Evolutionary conservation across 2,113 vertebrate species (phyloP).

Genomic region (Symphodus melops): DNA sequence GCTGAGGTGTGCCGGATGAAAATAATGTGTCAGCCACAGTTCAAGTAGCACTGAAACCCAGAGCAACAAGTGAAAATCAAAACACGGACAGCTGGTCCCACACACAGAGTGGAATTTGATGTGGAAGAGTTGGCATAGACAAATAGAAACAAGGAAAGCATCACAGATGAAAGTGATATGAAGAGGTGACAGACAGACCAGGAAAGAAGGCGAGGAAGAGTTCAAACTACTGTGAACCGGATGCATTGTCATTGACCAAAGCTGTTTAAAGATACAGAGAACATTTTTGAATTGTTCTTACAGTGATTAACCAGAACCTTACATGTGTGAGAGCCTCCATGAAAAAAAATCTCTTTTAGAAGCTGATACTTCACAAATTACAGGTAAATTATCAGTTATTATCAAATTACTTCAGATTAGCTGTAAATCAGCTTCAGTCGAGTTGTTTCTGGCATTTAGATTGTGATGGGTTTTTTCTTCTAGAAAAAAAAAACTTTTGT

Average conservation of each 20-base stretch:
- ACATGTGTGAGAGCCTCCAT: too few species aligned
- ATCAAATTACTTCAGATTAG: too few species aligned
- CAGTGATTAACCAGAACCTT: too few species aligned
- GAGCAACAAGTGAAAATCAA: conserved; percentile 77
- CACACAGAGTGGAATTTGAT: conserved; percentile 14
- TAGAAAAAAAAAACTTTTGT: too few species aligned
- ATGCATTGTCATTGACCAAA: not conserved
- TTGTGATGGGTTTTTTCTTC: too few species aligned
- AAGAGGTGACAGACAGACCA: conserved; percentile 46
- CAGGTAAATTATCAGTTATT: too few species aligned
- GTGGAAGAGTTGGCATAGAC: conserved; percentile 50
- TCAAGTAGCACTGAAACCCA: conserved; percentile 47
- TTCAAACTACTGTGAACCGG: not conserved
- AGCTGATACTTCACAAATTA: too few species aligned
- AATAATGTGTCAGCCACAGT: conserved; percentile 51
- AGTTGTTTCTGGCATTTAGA: too few species aligned
- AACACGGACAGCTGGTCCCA: conserved; percentile 69
- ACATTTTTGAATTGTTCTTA: too few species aligned
- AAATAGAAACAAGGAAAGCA: conserved; percentile 28
- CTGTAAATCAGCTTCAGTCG: too few species aligned
- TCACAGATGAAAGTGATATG: conserved; percentile 38
- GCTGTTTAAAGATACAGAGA: not conserved
- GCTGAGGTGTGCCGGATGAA: conserved; percentile 21
- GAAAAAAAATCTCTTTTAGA: too few species aligned
- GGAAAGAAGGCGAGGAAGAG: conserved; percentile 21